Evolutionary conservation across 2,797 vertebrate species (phyloP), one percentile per base, ranked within the genome.

Genomic region (Pelodytes ibericus): DNA sequence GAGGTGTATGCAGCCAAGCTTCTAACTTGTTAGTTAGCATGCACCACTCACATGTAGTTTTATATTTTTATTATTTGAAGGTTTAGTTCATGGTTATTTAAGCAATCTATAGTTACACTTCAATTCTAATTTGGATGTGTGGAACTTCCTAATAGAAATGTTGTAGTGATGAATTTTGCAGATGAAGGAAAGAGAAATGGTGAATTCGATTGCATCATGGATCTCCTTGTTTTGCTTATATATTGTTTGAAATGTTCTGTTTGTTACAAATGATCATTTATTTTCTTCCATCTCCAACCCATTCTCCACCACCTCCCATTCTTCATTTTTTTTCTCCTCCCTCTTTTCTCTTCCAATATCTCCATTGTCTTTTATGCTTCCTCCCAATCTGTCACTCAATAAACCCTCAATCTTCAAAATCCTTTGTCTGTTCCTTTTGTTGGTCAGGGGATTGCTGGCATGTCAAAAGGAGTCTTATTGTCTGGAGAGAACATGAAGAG

Each of bases 331-430:
- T 49, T 51, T 26, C 10, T 58, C 44, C 22, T 22, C 24, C n/a
- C n/a, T n/a, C n/a, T n/a, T n/a, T n/a, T n/a, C n/a, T n/a, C n/a
- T 71, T 65, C 71, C 47, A 26, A 51, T 65, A 22, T 29, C 30
- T 30, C 56, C 59, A 13, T 22, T 79, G 71, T 63, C 41, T 53
- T 66, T 27, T 24, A 6, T 25, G 26, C 29, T 56, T 47, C 56
- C 47, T 71, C 31, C 56, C 31, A 36, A 69, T 67, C 70, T 78
- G 70, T 78, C 70, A 69, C 76, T 30, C 63, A 53, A 26, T 62
- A 39, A 60, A 36, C 56, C 57, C 31, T 67, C 33, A 25, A 53
- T 62, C 58, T 27, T 61, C 56, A 58, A 60, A 25, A 44, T 47
- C 33, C 39, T 68, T 74, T 69, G 47, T 69, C 29, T 24, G 29